Base-by-base conservation (phyloP, 1,140 invertebrate species). In the Drosophila azteca region DNA sequence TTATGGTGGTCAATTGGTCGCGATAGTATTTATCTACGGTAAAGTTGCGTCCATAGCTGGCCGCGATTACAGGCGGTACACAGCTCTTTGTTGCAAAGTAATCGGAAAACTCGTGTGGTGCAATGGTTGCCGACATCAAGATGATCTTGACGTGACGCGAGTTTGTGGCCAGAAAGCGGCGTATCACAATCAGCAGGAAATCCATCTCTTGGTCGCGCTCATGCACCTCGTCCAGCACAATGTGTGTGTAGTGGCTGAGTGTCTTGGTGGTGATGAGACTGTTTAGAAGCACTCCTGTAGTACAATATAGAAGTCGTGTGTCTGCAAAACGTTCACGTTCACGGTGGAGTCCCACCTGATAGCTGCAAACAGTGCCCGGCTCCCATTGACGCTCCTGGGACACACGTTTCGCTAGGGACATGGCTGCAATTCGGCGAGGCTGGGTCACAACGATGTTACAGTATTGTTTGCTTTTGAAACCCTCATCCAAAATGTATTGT, bases 141-240 rank as follows among this genome's bases (percentile, higher is more conserved):
- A 98, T 94, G 0, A 98, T 93, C 92, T 96, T 97, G 0, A 96
- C 95, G 50, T 93, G 92, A 2, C 93, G 92, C 0, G 95, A 95
- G 75, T 96, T 96, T 0, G 94, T 95, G 44, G 94, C 93, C n/a
- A 98, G 87, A 13, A 98, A 92, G 54, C 96, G 96, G 61, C 96
- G 95, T 1, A 99, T 93, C 11, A 99, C 92, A 15, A 99, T 93
- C 6, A 99, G 90, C 4, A 99, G 92, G 90, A 99, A 98, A 79
- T 96, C 96, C 93, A 97, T 97, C 61, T 99, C 97, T 90, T 97
- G 95, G 87, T 98, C 96, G 20, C 99, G 93, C 93, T 99, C 98
- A 90, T 99, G 99, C 17, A 99, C 95, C 92, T 99, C 97, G 92
- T 98, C 98, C 6, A 99, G 92, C 80, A 99, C 95, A 49, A 99